These are phyloP conservation scores for Spongilla lacustris DNA, from an alignment of 37 sponge, comb jelly and placozoan species.

Conservation along the genomic window DNA sequence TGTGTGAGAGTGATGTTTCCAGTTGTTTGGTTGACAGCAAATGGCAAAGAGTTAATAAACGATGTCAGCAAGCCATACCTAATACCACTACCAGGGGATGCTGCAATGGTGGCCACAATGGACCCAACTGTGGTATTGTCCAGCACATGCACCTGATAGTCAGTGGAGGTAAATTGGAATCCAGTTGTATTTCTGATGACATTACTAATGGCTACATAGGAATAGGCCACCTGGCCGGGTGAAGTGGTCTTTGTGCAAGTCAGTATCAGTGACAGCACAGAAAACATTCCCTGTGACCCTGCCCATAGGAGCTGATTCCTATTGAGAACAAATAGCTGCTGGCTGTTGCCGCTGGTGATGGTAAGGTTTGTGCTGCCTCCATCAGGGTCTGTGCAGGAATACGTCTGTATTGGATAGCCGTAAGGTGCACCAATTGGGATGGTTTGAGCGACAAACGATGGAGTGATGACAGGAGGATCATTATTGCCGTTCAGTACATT, in stretches of 20 bases:
- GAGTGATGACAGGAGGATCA: constrained; percentile 47
- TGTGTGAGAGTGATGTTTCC: constrained; percentile 21
- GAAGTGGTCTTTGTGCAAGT: constrained; percentile 16
- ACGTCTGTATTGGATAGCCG: constrained; percentile 42
- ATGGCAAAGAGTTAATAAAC: no score
- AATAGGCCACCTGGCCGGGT: background rate
- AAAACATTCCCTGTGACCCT: background rate
- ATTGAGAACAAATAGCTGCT: constrained; percentile 44
- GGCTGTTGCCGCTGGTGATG: constrained; percentile 28
- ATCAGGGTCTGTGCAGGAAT: constrained; percentile 55
- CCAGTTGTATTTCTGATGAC: background rate
- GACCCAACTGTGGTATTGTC: constrained; percentile 36
- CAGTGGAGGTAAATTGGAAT: constrained; percentile 13
- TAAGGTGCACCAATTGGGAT: constrained; percentile 19
- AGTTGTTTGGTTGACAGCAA: constrained; percentile 9
- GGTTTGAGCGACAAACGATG: constrained; percentile 7
- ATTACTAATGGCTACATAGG: constrained; percentile 21
- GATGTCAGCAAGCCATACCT: no score
- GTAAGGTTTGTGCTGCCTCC: constrained; percentile 24
- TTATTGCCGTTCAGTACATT: constrained; percentile 49
- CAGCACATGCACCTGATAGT: constrained; percentile 1
- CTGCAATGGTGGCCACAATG: constrained; percentile 16
- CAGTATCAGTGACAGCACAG: constrained; percentile 39
- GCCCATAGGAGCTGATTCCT: constrained; percentile 47
- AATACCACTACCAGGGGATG: background rate